Evolutionary conservation across 2,888 invertebrate species (phyloP), one percentile per base, ranked within the genome.

Genomic region (Diploptera punctata): DNA sequence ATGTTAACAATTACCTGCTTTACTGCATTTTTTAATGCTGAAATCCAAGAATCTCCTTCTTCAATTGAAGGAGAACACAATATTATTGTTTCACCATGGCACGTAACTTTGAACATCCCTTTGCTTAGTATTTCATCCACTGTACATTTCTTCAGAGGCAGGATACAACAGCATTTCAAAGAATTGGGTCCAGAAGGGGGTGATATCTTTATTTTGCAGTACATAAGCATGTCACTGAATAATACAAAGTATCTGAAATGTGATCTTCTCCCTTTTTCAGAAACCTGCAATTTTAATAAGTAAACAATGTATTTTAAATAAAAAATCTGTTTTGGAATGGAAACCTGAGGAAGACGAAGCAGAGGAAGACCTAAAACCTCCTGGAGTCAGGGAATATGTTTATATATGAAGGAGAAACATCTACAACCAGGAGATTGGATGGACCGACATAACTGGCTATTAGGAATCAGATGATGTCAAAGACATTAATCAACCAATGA

Each of bases 211-310:
- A 88, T 84, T 83, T 92, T 93, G 78, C 91, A 92, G 79, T 91
- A 92, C 80, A 93, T 84, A 57, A 93, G 84, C 77, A 91, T 89
- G 79, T 93, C 93, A 18, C 87, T 91, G 82, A 92, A 87, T 18
- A 93, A 84, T 75, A 92, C 87, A 75, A 92, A 89, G 79, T 91
- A 90, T 7, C 91, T 82, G 77, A 87, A 88, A 71, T 87, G 83
- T 9, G 75, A 75, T 38, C 69, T 73, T 29, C 71, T 60, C 9
- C 77, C 77, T 26, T 76, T 77, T 60, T 77, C 78, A 3, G 79
- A 78, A 4, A 78, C 76, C 79, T 79, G 73, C 49, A n/a, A n/a
- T n/a, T n/a, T n/a, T n/a, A n/a, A n/a, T n/a, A n/a, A n/a, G n/a
- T n/a, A n/a, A n/a, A n/a, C n/a, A n/a, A n/a, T n/a, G n/a, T n/a